Evolutionary conservation across 2,888 invertebrate species (phyloP), one percentile per base, ranked within the genome.

Genomic region (Hipparchia semele): DNA sequence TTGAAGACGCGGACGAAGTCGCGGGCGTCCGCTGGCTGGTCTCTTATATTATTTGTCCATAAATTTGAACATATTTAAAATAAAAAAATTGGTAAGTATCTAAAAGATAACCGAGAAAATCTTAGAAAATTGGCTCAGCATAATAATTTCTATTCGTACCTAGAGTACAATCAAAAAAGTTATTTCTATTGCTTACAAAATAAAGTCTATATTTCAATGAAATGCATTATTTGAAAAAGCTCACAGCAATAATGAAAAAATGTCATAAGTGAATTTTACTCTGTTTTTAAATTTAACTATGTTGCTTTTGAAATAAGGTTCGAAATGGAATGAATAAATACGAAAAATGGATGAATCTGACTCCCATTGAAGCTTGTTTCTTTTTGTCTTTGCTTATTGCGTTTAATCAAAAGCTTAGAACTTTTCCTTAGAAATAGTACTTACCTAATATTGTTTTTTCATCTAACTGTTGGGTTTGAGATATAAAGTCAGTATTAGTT

Each of bases 31-130:
- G 23, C 23, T 23, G 23, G 23, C 23, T 23, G 23, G 23, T 23
- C 23, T 39, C 39, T 39, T 39, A 39, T 39, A 39, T 39, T 39
- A 51, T 23, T 23, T 23, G 23, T 23, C 23, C 23, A 23, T 23
- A 23, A 23, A 23, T 23, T 23, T 23, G 23, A 23, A 23, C 23
- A 23, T 23, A 23, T 23, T 23, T 23, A 23, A 23, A 23, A 23
- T 23, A 23, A 23, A 23, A 23, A 23, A 23, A 23, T 23, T 23
- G 23, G 23, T n/a, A n/a, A 59, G 10, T 39, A 46, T 9, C 58
- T 62, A 65, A 51, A 68, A 59, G 68, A 72, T 53, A 72, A 72
- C 68, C 68, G 58, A 51, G 68, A 72, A 72, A 65, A 65, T 8
- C 13, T 45, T 45, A 62, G 46, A 62, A 62, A 62, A 62, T 62